Evolutionary conservation across 2,888 invertebrate genomes (phyloP).

Genomic region (Drosophila kambysellisi): DNA sequence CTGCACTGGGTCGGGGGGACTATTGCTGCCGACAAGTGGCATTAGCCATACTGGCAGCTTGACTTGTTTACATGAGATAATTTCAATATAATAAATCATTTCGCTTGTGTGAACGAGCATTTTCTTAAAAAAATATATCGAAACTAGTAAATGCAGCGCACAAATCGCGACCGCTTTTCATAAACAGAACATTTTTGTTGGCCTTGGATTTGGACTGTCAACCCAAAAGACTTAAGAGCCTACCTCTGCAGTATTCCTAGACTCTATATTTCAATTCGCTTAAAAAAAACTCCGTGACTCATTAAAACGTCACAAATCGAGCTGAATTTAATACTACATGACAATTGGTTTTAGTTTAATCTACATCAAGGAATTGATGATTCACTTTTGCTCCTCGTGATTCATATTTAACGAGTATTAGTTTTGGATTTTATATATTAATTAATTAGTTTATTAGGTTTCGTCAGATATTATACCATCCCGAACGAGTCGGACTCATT

Average conservation of each 20-base stretch:
- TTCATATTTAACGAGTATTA: background rate
- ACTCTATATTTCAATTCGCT: conserved; percentile 21
- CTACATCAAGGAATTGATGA: conserved; percentile 16
- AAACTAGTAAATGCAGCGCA: conserved; percentile 22
- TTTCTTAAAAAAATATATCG: conserved; percentile 46
- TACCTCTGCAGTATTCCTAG: conserved; percentile 17
- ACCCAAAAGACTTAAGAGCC: conserved; percentile 45
- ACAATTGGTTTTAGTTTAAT: background rate
- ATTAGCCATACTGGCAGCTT: conserved; percentile 79
- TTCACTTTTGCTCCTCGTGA: conserved; percentile 22
- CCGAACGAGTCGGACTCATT: background rate
- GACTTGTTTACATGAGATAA: conserved; percentile 84
- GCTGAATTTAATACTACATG: background rate
- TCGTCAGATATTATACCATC: background rate
- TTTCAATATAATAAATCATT: conserved; percentile 82
- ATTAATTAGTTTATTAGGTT: background rate
- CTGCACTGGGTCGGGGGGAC: conserved; percentile 3
- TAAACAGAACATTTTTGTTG: conserved; percentile 27
- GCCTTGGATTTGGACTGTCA: conserved; percentile 59
- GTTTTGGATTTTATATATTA: background rate
- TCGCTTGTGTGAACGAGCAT: conserved; percentile 36
- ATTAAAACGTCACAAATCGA: conserved; percentile 6
- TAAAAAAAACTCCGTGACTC: conserved; percentile 23
- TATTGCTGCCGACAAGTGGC: conserved; percentile 70
- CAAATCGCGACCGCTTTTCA: conserved; percentile 14